Evolutionary conservation across 1,140 invertebrate genomes (phyloP).

Genomic region (Calephelis virginiensis): DNA sequence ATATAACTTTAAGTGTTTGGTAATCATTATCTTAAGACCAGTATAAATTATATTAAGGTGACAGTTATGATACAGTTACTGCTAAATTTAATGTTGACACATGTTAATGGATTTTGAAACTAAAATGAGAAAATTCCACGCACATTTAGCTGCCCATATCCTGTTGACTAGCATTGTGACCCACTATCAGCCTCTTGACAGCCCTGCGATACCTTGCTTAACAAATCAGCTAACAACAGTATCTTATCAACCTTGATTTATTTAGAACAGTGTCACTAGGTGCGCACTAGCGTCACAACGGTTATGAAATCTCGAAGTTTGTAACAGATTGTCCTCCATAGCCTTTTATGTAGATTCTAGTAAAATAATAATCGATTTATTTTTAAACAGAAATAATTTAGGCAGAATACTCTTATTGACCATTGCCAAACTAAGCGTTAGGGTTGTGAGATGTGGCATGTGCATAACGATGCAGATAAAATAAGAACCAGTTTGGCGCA

Average conservation of each 20-base stretch:
- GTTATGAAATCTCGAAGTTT: constrained; percentile 30
- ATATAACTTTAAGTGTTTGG: not conserved
- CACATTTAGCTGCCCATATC: constrained; percentile 16
- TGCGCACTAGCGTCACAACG: constrained; percentile 23
- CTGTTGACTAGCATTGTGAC: constrained; percentile 24
- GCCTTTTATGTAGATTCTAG: not conserved
- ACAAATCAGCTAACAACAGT: constrained; percentile 44
- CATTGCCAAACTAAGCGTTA: no score
- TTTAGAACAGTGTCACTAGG: constrained; percentile 51
- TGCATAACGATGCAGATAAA: no score
- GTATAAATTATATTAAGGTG: not conserved
- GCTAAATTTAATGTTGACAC: not conserved
- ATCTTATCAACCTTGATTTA: constrained; percentile 64
- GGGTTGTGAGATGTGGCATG: no score
- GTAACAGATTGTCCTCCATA: not conserved
- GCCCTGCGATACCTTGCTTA: constrained; percentile 34
- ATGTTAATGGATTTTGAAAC: not conserved
- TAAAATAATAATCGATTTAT: no score
- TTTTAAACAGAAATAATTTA: no score
- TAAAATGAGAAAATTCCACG: constrained; percentile 1
- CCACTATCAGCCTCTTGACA: constrained; percentile 37
- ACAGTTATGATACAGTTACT: not conserved
- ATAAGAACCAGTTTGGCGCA: no score
- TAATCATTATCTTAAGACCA: not conserved
- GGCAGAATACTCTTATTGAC: no score